Percentiles rank a stretch among this genome's conserved stretches.
Evolutionary conservation across 2,797 vertebrate species (phyloP).

Genomic region (Coendou prehensilis): DNA sequence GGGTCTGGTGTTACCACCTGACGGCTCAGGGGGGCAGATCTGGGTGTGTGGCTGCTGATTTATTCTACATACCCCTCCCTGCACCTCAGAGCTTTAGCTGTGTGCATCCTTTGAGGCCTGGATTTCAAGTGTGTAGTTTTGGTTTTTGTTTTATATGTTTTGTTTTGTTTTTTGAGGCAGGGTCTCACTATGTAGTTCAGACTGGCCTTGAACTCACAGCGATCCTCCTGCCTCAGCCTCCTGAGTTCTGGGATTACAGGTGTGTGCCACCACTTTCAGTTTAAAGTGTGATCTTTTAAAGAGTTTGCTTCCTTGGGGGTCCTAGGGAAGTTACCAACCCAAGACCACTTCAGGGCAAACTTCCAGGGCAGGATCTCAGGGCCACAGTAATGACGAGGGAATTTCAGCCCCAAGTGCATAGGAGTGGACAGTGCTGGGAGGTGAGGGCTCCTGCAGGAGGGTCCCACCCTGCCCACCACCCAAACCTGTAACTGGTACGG

Average conservation of each 20-base stretch:
- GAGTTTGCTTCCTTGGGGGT: conserved; percentile 18
- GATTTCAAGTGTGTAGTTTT: background rate
- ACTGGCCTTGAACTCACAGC: background rate
- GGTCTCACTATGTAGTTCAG: background rate
- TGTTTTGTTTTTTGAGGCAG: background rate
- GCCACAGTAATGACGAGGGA: background rate
- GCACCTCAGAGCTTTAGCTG: background rate
- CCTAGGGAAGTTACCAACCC: background rate
- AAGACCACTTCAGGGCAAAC: background rate
- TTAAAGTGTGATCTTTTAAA: background rate
- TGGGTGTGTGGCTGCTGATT: background rate
- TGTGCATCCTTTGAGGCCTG: background rate
- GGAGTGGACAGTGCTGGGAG: background rate
- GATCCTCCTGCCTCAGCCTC: background rate
- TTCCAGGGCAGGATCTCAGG: conserved; percentile 11
- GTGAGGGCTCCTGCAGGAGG: background rate
- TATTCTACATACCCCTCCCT: background rate
- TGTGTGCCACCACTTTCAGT: background rate
- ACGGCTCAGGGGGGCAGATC: background rate
- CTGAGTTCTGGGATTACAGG: background rate
- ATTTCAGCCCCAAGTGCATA: background rate
- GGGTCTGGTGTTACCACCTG: background rate
- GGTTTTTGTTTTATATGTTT: background rate
- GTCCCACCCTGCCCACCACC: background rate
- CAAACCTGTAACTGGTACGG: background rate